A percentile compares a stretch with the other conserved stretches of the same genome.
Conservation (phyloP, 2,888 invertebrate genomes). For the Colostygia pectinataria region DNA sequence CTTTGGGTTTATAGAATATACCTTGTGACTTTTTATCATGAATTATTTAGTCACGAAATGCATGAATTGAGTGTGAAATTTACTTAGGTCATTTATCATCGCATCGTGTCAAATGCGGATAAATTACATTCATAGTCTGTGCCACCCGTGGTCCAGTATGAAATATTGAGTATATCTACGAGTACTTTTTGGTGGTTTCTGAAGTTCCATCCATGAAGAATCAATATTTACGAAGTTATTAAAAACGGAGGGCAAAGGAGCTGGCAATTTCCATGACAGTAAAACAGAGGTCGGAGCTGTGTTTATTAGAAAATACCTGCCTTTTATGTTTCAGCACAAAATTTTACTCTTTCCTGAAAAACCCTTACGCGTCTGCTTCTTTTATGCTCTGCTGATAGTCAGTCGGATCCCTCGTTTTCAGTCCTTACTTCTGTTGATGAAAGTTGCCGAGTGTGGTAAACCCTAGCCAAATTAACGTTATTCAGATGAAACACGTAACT, state of each 20-base stretch:
- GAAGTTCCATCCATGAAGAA: slow-evolving; percentile 19
- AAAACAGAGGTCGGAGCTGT: slow-evolving; percentile 38
- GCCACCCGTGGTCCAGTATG: slow-evolving; percentile 12
- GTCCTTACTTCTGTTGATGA: slow-evolving; percentile 7
- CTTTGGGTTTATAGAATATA: too few relatives aligned
- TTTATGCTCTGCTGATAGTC: slow-evolving; percentile 10
- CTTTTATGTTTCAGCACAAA: slow-evolving; percentile 53
- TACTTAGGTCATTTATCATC: slow-evolving; percentile 17
- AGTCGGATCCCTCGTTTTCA: slow-evolving; percentile 36
- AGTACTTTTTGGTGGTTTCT: slow-evolving; percentile 15
- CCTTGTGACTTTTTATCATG: too few relatives aligned
- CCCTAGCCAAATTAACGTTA: slow-evolving; percentile 51
- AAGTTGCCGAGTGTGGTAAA: slow-evolving; percentile 28
- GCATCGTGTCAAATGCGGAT: slow-evolving; percentile 17
- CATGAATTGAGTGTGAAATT: slow-evolving; percentile 13
- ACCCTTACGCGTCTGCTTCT: slow-evolving; percentile 35
- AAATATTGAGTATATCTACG: slow-evolving; percentile 25
- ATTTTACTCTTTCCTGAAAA: slow-evolving; percentile 56
- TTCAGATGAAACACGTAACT: slow-evolving; percentile 47
- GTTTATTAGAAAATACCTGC: slow-evolving; percentile 66
- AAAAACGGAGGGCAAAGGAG: slow-evolving; percentile 22
- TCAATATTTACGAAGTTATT: slow-evolving; percentile 29
- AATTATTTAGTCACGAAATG: slow-evolving; percentile 17
- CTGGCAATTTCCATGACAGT: slow-evolving; percentile 27
- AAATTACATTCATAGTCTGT: slow-evolving; percentile 15